Conservation (phyloP, 2,888 invertebrate species). For the Tolmerus cingulatus region DNA sequence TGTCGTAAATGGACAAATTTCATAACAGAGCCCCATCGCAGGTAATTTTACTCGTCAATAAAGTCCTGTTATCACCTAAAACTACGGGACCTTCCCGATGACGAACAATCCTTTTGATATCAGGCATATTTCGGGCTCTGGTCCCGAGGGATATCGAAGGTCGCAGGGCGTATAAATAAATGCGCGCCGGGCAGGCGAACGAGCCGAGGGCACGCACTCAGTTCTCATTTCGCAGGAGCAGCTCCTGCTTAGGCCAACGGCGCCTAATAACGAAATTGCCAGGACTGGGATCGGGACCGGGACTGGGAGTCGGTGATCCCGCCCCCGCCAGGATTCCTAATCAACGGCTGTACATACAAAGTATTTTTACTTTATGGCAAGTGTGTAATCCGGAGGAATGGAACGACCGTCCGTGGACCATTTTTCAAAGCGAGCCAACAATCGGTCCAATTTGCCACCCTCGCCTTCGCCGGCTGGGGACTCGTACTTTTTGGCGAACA, state of each 20-base stretch:
- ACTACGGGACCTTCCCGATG: conserved; percentile 29
- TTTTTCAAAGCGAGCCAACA: conserved; percentile 38
- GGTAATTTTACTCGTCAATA: conserved; percentile 43
- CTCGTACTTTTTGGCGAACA: conserved; percentile 17
- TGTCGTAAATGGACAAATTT: conserved; percentile 34
- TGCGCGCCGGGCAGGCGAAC: not conserved
- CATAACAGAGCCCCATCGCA: conserved; percentile 30
- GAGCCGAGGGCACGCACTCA: conserved; percentile 5
- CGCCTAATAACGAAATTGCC: conserved; percentile 35
- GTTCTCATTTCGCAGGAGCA: conserved; percentile 30
- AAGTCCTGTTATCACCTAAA: conserved; percentile 40
- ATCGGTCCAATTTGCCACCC: conserved; percentile 39
- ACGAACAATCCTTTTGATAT: conserved; percentile 42
- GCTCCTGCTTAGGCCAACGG: conserved; percentile 13
- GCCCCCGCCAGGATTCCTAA: conserved; percentile 18
- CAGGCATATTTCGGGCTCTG: conserved; percentile 19
- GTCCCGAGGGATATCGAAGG: conserved; percentile 34
- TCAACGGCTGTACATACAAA: conserved; percentile 42
- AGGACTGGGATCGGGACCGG: not conserved
- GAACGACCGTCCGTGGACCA: conserved; percentile 38
- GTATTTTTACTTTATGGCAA: conserved; percentile 43
- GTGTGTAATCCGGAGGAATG: conserved; percentile 35
- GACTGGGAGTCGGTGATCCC: not conserved
- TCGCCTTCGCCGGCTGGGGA: not conserved
- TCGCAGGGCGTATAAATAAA: conserved; percentile 24